Conservation (phyloP, 2,888 invertebrate species). For the Brenthis daphne region DNA sequence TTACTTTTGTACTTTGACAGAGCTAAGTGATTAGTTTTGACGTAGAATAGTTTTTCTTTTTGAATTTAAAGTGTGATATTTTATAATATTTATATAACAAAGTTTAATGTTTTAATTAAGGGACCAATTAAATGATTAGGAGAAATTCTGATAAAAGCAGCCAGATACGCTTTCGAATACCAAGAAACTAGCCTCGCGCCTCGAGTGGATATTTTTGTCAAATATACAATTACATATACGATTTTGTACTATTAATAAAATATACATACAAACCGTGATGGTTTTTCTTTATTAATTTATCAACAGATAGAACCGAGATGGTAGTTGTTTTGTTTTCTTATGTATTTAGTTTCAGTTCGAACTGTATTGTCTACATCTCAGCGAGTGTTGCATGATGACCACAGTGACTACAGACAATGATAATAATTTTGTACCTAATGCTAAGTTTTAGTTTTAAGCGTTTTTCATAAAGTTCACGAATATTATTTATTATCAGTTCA, state of each 20-base stretch:
- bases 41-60: slow-evolving; percentile 75
- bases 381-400: slow-evolving; percentile 66
- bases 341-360: slow-evolving; percentile 61
- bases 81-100: slow-evolving; percentile 82
- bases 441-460: slow-evolving; percentile 77
- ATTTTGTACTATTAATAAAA: slow-evolving; percentile 71
- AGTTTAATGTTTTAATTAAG: slow-evolving; percentile 81
- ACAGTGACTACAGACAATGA: slow-evolving; percentile 57
- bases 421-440: slow-evolving; percentile 81
- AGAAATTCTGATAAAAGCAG: slow-evolving; percentile 76
- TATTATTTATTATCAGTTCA: slow-evolving; percentile 83
- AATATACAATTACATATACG: slow-evolving; percentile 59
- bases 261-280: slow-evolving; percentile 55
- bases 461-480: slow-evolving; percentile 77
- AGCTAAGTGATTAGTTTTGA: slow-evolving; percentile 78
- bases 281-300: slow-evolving; percentile 71
- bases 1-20: slow-evolving; percentile 80
- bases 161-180: slow-evolving; percentile 64
- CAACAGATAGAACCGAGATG: slow-evolving; percentile 59
- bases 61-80: slow-evolving; percentile 83
- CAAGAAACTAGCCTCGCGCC: slow-evolving; percentile 68
- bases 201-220: slow-evolving; percentile 58
- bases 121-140: slow-evolving; percentile 81
- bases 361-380: slow-evolving; percentile 62
- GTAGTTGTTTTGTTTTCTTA: slow-evolving; percentile 47